Conservation (phyloP, 2,888 invertebrate genomes). For the Ptycholaimellus sp. region DNA sequence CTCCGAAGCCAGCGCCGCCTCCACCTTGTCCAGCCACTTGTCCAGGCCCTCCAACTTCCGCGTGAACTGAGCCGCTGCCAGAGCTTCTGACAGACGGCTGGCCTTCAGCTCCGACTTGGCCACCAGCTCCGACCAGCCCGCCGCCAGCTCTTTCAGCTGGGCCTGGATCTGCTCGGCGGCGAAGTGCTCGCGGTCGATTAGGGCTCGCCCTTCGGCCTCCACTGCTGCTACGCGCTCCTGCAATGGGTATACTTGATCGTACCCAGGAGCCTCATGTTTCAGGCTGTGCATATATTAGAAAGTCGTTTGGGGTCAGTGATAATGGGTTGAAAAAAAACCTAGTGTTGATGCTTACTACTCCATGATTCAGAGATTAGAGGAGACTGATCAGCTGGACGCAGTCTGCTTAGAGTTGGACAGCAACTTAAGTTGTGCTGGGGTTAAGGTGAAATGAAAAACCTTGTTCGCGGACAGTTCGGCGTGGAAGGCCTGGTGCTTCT, state of each 20-base stretch:
- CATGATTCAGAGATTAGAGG: too few species aligned
- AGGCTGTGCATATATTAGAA: too few species aligned
- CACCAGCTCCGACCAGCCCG: conserved; percentile 61
- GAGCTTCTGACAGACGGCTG: conserved; percentile 15
- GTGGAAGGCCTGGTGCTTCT: conserved; percentile 72
- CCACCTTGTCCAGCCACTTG: conserved; percentile 69
- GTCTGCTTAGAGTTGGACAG: too few species aligned
- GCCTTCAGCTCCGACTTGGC: conserved; percentile 45
- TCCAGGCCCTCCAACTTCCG: conserved; percentile 74
- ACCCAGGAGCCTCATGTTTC: too few species aligned
- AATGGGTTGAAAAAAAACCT: too few species aligned
- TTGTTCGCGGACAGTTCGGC: conserved; percentile 74
- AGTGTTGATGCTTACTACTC: too few species aligned
- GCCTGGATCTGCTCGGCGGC: conserved; percentile 41
- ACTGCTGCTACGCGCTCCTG: conserved; percentile 13
- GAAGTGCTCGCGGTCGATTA: conserved; percentile 53
- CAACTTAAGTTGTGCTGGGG: too few species aligned
- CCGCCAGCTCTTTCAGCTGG: conserved; percentile 55
- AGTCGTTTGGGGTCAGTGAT: too few species aligned
- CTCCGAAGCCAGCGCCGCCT: conserved; percentile 46
- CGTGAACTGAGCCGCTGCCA: conserved; percentile 30
- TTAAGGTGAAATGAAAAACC: too few species aligned
- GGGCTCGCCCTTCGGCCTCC: conserved; percentile 28
- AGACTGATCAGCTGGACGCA: too few species aligned
- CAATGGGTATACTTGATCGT: too few species aligned